phyloP scores from a whole-genome alignment of 2,888 invertebrate species.

The Crocallis elinguaria region DNA sequence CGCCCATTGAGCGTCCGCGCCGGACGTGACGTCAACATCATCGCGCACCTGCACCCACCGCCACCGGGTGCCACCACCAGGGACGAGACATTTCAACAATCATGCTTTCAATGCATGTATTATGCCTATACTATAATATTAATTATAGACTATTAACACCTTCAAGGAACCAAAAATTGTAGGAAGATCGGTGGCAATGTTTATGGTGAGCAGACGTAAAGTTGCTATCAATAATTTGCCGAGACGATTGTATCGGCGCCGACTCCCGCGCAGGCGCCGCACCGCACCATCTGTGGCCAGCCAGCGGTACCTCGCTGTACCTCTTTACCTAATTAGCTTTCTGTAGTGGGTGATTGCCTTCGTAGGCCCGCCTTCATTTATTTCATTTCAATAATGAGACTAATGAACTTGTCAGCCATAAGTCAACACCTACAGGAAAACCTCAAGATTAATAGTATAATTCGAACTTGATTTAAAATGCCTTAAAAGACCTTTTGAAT shows the following conservation, averaged over 20 bases:
- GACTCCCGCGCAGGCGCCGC: slow-evolving; percentile 73
- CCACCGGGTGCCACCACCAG: slow-evolving; percentile 27
- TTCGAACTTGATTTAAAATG: slow-evolving; percentile 12
- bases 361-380: slow-evolving; percentile 66
- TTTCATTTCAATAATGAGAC: slow-evolving; percentile 48
- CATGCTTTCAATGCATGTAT: slow-evolving; percentile 1
- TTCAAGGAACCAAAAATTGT: not conserved
- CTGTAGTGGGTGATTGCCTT: slow-evolving; percentile 75
- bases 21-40: slow-evolving; percentile 72
- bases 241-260: slow-evolving; percentile 66
- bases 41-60: slow-evolving; percentile 61
- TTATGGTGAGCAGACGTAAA: slow-evolving; percentile 4
- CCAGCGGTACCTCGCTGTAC: slow-evolving; percentile 55
- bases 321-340: slow-evolving; percentile 75
- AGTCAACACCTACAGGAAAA: slow-evolving; percentile 22
- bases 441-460: slow-evolving; percentile 7
- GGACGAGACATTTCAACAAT: slow-evolving; percentile 6
- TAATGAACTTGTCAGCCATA: slow-evolving; percentile 21
- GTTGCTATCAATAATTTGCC: slow-evolving; percentile 49
- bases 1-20: slow-evolving; percentile 69
- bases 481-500: slow-evolving; percentile 7
- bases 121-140: not conserved
- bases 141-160: slow-evolving; percentile 1
- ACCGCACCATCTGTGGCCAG: slow-evolving; percentile 73
- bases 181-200: slow-evolving; percentile 3